phyloP scores from a whole-genome alignment of 2,113 vertebrate genomes.

The Corythornis vintsioides region DNA sequence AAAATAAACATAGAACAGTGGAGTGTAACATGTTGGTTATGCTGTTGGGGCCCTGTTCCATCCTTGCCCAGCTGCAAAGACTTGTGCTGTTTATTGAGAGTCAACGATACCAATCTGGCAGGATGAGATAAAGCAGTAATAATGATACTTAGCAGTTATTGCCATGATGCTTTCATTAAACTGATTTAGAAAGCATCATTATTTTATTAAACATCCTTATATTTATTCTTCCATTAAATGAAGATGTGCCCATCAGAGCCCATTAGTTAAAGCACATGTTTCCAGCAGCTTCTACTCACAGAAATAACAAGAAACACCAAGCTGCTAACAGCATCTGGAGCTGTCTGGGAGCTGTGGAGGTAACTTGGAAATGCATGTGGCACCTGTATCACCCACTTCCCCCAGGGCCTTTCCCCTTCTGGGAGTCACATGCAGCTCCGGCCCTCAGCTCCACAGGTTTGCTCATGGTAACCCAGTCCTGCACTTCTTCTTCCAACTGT shows the following conservation, averaged over 20 bases:
- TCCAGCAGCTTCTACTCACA: background rate
- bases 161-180: conserved; percentile 34
- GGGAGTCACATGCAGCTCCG: background rate
- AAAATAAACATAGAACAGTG: background rate
- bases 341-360: background rate
- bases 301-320: background rate
- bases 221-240: conserved; percentile 15
- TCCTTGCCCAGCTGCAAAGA: background rate
- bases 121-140: background rate
- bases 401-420: background rate
- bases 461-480: background rate
- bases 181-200: background rate
- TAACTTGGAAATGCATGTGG: rapidly evolving
- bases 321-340: background rate
- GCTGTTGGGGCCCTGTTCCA: background rate
- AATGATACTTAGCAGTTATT: background rate
- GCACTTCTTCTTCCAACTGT: background rate
- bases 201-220: conserved; percentile 31
- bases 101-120: background rate
- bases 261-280: background rate
- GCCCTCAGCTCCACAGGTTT: background rate
- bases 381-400: background rate
- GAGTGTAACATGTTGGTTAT: background rate
- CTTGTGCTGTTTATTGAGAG: background rate
- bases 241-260: background rate